Conservation (phyloP, 2,888 invertebrate species). For the Tanytarsus gracilentus region DNA sequence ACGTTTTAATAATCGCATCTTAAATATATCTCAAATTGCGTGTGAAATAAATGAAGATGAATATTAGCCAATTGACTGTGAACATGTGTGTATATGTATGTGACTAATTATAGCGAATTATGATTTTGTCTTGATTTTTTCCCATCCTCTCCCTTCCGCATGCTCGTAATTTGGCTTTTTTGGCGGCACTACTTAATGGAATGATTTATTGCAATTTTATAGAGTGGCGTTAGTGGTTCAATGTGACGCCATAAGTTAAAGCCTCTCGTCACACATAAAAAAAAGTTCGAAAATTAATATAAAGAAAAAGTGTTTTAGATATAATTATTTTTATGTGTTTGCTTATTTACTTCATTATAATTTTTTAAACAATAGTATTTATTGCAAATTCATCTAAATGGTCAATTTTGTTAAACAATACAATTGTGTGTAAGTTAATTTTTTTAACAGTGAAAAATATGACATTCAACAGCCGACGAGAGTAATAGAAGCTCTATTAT, state of each 20-base stretch:
- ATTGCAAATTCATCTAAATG: no score
- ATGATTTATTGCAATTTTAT: conserved; percentile 25
- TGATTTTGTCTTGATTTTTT: conserved; percentile 14
- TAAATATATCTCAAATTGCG: conserved; percentile 13
- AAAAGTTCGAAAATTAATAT: no score
- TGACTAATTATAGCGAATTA: conserved; percentile 28
- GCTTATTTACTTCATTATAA: no score
- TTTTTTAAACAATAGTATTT: no score
- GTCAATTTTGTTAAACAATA: no score
- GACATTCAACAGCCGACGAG: conserved; percentile 16
- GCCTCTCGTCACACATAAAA: background rate
- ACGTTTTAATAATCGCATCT: no score
- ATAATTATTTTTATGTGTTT: no score
- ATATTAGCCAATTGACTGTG: conserved; percentile 15
- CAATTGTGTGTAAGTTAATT: no score
- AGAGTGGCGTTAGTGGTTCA: conserved; percentile 18
- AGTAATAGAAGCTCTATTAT: no score
- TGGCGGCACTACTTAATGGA: conserved; percentile 14
- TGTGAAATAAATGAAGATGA: background rate
- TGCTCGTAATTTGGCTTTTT: background rate
- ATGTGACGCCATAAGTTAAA: no score
- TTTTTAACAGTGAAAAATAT: no score
- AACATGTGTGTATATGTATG: conserved; percentile 24
- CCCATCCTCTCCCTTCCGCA: background rate
- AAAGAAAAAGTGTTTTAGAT: no score